Evolutionary conservation across 1,140 invertebrate species (phyloP).

Genomic region (Eubasilissa regina): DNA sequence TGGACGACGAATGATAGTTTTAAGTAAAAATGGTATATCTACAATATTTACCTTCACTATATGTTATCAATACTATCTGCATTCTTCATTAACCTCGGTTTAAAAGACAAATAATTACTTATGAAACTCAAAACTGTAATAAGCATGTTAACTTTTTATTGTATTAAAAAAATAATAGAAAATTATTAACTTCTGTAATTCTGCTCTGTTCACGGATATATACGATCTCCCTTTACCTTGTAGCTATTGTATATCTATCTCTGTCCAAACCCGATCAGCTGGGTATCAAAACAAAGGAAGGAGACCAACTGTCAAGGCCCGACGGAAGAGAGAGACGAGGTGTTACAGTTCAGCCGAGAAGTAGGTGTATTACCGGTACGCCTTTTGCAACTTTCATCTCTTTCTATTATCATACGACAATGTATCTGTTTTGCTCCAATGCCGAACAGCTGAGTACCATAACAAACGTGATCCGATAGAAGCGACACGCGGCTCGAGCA

Average conservation of each 20-base stretch:
- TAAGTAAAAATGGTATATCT: too few relatives aligned
- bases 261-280: slow-evolving; percentile 21
- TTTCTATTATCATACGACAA: slow-evolving; percentile 59
- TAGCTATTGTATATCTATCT: background rate
- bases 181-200: too few relatives aligned
- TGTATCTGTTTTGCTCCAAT: slow-evolving; percentile 60
- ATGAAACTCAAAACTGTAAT: too few relatives aligned
- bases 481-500: slow-evolving; percentile 11
- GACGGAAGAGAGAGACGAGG: slow-evolving; percentile 1
- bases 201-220: too few relatives aligned
- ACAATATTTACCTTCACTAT: too few relatives aligned
- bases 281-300: slow-evolving; percentile 41
- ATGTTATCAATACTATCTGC: too few relatives aligned
- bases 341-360: background rate
- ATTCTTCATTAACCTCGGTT: too few relatives aligned
- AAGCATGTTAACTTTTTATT: too few relatives aligned
- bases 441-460: slow-evolving; percentile 73
- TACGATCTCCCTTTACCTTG: background rate
- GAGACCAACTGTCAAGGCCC: background rate
- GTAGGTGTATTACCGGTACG: slow-evolving; percentile 1
- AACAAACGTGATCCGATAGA: slow-evolving; percentile 65
- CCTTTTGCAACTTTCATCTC: slow-evolving; percentile 52
- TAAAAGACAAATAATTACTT: too few relatives aligned
- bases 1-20: too few relatives aligned
- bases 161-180: too few relatives aligned